Base-by-base conservation (phyloP, 2,797 vertebrate genomes). In the Melanotaenia nigrans region DNA sequence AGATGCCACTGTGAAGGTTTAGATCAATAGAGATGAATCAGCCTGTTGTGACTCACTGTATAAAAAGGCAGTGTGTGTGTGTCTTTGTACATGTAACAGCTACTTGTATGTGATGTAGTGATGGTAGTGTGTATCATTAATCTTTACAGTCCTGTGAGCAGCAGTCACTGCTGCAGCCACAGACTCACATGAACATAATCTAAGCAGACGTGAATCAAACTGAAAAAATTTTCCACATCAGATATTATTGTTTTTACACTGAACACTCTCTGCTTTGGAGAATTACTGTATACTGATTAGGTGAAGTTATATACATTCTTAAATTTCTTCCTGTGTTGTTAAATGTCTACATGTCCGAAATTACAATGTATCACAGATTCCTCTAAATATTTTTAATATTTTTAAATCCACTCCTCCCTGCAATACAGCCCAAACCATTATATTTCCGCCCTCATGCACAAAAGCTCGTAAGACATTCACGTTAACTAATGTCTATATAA, bases 21-120 rank as follows among this genome's bases (percentile, higher is more conserved):
- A 67, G 78, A 87, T 90, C 83, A 79, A 75, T 82, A 71, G 59
- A 73, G 76, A 80, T 78, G 80, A 84, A 77, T 85, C 79, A 54
- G 38, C 47, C 18, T 56, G 75, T 45, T 79, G 68, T 75, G 76
- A 87, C 68, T 89, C 83, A 79, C 18, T 72, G 72, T 38, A 75
- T 76, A 72, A 84, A 33, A 54, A 66, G 69, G 45, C 61, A 33
- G 2, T 61, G 35, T 16, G 53, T 16, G 42, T 60, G 40, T 61
- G 4, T 71, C n/a, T 53, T 69, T 61, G 61, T 25, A 22, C 59
- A 56, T 36, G 69, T 8, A 53, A 56, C 36, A 45, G 16, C 47
- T 45, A 57, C 25, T 11, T 57, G 20, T 47, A 38, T 18, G 58
- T 62, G 61, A 62, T 61, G n/a, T 55, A 2, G 30, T 9, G 67